Evolutionary conservation across 1,140 invertebrate genomes (phyloP).

Genomic region (Drosophila watanabei): DNA sequence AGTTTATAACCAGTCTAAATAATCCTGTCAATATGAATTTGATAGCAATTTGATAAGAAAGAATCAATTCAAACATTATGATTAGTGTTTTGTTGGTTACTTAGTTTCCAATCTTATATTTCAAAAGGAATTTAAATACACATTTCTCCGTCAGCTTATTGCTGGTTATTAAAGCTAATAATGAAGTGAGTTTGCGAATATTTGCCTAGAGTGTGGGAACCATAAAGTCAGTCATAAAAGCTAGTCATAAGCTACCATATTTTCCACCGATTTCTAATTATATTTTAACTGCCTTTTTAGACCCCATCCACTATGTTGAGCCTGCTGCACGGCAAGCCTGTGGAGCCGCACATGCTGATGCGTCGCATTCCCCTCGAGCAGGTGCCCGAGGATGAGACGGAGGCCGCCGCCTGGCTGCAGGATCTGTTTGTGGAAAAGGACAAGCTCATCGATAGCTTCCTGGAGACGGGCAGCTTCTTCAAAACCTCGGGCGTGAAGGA

Average conservation of each 20-base stretch:
- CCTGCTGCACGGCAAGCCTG: conserved; percentile 91
- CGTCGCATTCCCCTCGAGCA: conserved; percentile 93
- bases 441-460: conserved; percentile 92
- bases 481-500: conserved; percentile 89
- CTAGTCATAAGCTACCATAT: not conserved
- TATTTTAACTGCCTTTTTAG: conserved; percentile 50
- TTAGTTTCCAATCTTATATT: not conserved
- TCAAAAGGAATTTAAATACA: not conserved
- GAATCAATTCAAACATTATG: not conserved
- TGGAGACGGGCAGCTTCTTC: conserved; percentile 94
- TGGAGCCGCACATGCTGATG: conserved; percentile 92
- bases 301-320: conserved; percentile 92
- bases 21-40: not conserved
- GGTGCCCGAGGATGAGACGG: conserved; percentile 93
- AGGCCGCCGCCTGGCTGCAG: conserved; percentile 92
- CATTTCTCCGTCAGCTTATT: not conserved
- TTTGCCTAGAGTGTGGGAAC: not conserved
- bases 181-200: not conserved
- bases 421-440: conserved; percentile 89
- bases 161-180: conserved; percentile 3
- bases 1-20: conserved; percentile 18
- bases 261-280: not conserved
- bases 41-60: not conserved
- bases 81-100: not conserved
- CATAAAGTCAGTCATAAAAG: conserved; percentile 6